These are phyloP conservation scores for Hormaphis cornu DNA, from an alignment of 1,140 invertebrate species.

Conservation along the genomic window DNA sequence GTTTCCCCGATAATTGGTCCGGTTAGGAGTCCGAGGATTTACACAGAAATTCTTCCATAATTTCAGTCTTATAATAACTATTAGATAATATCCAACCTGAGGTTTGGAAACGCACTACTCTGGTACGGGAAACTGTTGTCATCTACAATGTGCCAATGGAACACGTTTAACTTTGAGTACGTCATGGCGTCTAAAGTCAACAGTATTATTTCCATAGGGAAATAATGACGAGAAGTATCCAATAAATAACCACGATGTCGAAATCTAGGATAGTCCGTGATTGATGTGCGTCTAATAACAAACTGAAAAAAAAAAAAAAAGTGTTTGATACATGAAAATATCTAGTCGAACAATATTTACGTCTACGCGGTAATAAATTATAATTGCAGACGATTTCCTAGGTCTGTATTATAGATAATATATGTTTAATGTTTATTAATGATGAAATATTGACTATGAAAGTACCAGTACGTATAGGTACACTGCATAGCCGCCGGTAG, in stretches of 20 bases:
- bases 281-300: constrained; percentile 40
- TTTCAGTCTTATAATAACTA: not conserved
- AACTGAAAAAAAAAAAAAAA: constrained; percentile 42
- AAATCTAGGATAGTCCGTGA: constrained; percentile 62
- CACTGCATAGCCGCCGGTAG: too few relatives aligned
- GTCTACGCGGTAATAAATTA: too few relatives aligned
- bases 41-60: not conserved
- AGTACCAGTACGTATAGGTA: too few relatives aligned
- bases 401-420: too few relatives aligned
- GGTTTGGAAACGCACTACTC: constrained; percentile 61
- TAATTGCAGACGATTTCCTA: too few relatives aligned
- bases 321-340: not conserved
- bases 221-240: constrained; percentile 74
- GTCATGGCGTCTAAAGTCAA: constrained; percentile 70
- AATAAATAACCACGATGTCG: constrained; percentile 66
- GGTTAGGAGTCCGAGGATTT: too few relatives aligned
- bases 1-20: too few relatives aligned
- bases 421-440: too few relatives aligned
- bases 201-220: constrained; percentile 55
- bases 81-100: constrained; percentile 47
- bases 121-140: constrained; percentile 84
- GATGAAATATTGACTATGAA: too few relatives aligned
- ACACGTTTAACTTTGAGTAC: constrained; percentile 82
- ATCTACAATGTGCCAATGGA: constrained; percentile 92
- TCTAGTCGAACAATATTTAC: too few relatives aligned